Conservation (phyloP, 2,888 invertebrate species). For the Drosophila subquinaria region DNA sequence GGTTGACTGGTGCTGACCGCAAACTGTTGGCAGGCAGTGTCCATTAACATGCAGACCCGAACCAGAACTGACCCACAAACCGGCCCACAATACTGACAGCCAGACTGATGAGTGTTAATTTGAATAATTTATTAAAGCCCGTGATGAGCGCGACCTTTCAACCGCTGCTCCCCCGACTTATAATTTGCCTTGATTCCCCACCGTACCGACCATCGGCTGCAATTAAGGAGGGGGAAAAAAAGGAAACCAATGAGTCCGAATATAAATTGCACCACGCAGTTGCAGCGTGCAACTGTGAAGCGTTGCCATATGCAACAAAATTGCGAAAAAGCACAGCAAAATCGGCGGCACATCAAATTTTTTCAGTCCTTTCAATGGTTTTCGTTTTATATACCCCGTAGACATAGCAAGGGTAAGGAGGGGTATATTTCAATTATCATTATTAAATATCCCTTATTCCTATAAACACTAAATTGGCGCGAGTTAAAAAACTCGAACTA, state of each 20-base stretch:
- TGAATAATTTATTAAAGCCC: slow-evolving; percentile 83
- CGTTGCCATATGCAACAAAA: slow-evolving; percentile 61
- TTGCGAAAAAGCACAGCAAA: slow-evolving; percentile 47
- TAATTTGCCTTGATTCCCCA: slow-evolving; percentile 29
- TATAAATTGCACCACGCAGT: slow-evolving; percentile 69
- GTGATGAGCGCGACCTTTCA: slow-evolving; percentile 80
- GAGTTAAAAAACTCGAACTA: not conserved
- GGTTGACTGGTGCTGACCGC: slow-evolving; percentile 63
- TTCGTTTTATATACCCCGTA: slow-evolving; percentile 21
- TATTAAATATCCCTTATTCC: not conserved
- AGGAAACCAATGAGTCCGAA: slow-evolving; percentile 73
- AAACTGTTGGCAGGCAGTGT: slow-evolving; percentile 76
- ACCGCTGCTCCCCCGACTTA: slow-evolving; percentile 37
- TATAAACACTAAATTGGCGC: too few relatives aligned
- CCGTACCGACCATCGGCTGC: slow-evolving; percentile 45
- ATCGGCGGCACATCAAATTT: slow-evolving; percentile 30
- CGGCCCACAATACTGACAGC: slow-evolving; percentile 29
- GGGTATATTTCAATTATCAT: not conserved
- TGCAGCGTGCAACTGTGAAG: slow-evolving; percentile 47
- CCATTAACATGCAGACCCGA: slow-evolving; percentile 54
- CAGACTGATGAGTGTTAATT: slow-evolving; percentile 81
- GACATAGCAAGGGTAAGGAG: not conserved
- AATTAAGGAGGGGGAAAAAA: slow-evolving; percentile 66
- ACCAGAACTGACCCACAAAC: slow-evolving; percentile 35
- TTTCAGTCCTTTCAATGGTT: slow-evolving; percentile 29